Conservation (phyloP, 2,113 vertebrate species). For the Dolichallabes microphthalmus region DNA sequence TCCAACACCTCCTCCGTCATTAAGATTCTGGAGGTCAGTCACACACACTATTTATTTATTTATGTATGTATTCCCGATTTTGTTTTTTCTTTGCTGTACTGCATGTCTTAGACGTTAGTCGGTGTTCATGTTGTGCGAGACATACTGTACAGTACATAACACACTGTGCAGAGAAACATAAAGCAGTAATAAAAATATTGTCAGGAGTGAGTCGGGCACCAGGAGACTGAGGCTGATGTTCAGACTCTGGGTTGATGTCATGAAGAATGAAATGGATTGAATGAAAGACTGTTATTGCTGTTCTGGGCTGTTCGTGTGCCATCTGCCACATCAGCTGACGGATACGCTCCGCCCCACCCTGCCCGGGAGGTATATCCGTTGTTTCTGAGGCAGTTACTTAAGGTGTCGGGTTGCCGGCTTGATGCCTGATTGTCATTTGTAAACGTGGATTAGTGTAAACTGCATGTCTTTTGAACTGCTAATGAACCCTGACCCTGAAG, state of each 20-base stretch:
- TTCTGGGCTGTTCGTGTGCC: too few species aligned
- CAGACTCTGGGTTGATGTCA: neutral
- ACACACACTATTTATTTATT: too few species aligned
- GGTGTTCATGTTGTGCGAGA: neutral
- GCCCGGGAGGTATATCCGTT: too few species aligned
- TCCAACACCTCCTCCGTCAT: constrained; percentile 80
- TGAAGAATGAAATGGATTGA: neutral
- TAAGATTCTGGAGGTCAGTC: constrained; percentile 80
- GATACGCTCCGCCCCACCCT: too few species aligned
- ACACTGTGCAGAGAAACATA: neutral
- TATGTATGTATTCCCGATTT: neutral
- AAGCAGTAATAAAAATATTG: neutral
- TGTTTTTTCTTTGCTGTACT: neutral
- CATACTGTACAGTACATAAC: neutral
- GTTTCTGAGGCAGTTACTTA: too few species aligned
- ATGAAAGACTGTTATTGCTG: neutral
- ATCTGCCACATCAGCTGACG: too few species aligned
- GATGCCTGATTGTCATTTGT: too few species aligned
- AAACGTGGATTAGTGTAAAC: too few species aligned
- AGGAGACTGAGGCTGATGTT: neutral
- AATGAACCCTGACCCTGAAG: too few species aligned
- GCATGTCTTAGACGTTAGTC: neutral
- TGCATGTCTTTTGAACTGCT: too few species aligned
- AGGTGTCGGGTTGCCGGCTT: too few species aligned
- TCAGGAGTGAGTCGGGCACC: neutral